phyloP scores from a whole-genome alignment of 1,140 invertebrate genomes.

The Nylanderia fulva region DNA sequence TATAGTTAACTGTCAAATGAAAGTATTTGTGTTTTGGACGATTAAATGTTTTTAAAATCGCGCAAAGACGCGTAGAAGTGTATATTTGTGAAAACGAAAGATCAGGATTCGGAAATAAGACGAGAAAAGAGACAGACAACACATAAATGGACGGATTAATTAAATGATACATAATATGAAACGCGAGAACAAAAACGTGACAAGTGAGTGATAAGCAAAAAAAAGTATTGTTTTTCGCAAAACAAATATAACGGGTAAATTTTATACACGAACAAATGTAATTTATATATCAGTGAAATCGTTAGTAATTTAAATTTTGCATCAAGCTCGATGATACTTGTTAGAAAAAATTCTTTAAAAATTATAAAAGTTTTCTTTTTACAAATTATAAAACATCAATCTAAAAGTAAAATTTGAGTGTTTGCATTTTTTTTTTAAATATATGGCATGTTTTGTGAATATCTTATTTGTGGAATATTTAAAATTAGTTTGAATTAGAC shows the following conservation, averaged over 20 bases:
- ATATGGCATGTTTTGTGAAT: neutral
- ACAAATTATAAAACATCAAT: neutral
- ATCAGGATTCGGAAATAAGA: neutral
- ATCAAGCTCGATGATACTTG: neutral
- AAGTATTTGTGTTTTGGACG: constrained; percentile 25
- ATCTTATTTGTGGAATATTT: neutral
- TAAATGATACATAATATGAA: neutral
- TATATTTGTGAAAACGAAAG: constrained; percentile 4
- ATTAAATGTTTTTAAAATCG: constrained; percentile 31
- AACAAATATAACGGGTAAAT: neutral
- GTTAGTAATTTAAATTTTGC: neutral
- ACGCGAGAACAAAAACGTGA: neutral
- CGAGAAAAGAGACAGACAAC: constrained; percentile 1
- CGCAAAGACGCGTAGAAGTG: constrained; percentile 1
- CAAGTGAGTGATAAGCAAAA: neutral
- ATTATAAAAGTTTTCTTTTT: neutral
- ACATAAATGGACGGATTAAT: neutral
- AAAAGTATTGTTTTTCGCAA: neutral
- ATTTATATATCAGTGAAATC: neutral
- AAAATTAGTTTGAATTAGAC: neutral
- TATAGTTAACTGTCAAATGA: constrained; percentile 39
- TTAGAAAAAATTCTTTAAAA: neutral
- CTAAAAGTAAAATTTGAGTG: neutral
- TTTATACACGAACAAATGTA: neutral
- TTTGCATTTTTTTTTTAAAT: neutral